Conservation (phyloP, 2,113 vertebrate species). For the Malurus elegans region DNA sequence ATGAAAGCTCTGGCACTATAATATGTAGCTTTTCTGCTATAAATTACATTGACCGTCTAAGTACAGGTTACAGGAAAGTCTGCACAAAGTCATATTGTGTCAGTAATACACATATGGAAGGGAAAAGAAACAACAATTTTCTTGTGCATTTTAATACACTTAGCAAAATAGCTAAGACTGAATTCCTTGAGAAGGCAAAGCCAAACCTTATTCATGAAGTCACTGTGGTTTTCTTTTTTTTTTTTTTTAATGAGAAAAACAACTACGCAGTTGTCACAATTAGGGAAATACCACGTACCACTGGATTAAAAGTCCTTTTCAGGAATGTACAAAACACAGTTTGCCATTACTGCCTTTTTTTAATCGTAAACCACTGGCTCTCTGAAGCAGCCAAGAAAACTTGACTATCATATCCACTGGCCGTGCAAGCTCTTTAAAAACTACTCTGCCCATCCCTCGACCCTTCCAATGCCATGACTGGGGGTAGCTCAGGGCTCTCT, state of each 20-base stretch:
- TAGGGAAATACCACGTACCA: conserved; percentile 45
- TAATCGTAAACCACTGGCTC: neutral
- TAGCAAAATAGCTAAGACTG: neutral
- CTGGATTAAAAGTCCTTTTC: conserved; percentile 1
- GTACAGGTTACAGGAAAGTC: conserved; percentile 40
- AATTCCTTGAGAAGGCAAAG: conserved; percentile 14
- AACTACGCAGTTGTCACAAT: conserved; percentile 9
- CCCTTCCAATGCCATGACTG: accelerated
- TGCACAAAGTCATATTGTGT: neutral
- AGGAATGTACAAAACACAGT: conserved; percentile 20
- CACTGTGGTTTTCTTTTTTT: neutral
- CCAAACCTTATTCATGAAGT: conserved; percentile 19
- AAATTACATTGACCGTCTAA: conserved; percentile 51
- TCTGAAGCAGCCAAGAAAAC: conserved; percentile 46
- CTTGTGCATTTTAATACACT: neutral
- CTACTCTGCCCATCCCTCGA: neutral
- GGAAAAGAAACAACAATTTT: neutral
- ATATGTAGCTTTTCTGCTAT: conserved; percentile 3
- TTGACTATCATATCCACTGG: neutral
- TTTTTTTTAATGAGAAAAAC: conserved; percentile 37
- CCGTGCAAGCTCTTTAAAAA: neutral
- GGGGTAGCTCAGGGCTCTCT: neutral
- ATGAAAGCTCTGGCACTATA: conserved; percentile 15
- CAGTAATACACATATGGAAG: neutral
- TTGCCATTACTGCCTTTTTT: neutral